These are phyloP conservation scores for Sycophila sp. DNA, from an alignment of 1,140 invertebrate species.

Conservation along the genomic window DNA sequence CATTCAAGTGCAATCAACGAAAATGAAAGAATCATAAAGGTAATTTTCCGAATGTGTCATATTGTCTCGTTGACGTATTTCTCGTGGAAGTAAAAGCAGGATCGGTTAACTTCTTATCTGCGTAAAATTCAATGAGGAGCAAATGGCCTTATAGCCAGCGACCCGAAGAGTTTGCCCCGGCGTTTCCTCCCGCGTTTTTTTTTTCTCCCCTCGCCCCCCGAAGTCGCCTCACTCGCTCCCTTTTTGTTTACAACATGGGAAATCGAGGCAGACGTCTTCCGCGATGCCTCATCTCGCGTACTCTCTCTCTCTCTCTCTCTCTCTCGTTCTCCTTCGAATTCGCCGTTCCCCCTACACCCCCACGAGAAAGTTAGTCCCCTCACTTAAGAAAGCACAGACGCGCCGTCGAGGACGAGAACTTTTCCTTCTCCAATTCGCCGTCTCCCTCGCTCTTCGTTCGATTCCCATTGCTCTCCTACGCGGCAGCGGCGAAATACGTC, in stretches of 20 bases:
- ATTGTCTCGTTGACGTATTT: too few relatives aligned
- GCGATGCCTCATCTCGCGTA: not conserved
- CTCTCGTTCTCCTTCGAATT: not conserved
- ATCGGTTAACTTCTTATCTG: conserved; percentile 9
- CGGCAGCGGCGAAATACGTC: conserved; percentile 12
- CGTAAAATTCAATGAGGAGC: not conserved
- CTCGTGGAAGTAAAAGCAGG: not conserved
- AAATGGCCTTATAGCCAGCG: not conserved
- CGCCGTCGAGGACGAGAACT: not conserved
- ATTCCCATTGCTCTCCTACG: not conserved
- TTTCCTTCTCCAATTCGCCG: conserved; percentile 1
- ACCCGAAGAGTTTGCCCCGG: not conserved
- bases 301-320: not conserved
- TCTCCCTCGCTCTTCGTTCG: conserved; percentile 1
- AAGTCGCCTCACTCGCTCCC: not conserved
- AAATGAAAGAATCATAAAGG: too few relatives aligned
- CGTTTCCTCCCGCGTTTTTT: conserved; percentile 14
- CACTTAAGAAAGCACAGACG: conserved; percentile 20
- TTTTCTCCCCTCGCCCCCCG: not conserved
- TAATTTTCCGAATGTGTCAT: too few relatives aligned
- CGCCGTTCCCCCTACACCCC: not conserved
- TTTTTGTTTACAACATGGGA: conserved; percentile 26
- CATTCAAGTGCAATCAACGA: too few relatives aligned
- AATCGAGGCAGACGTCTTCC: conserved; percentile 24
- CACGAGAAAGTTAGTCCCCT: conserved; percentile 30